A percentile compares a stretch with the other conserved stretches of the same genome.
These are phyloP conservation scores for Leistus spinibarbis DNA, from an alignment of 2,888 invertebrate species.

Conservation along the genomic window DNA sequence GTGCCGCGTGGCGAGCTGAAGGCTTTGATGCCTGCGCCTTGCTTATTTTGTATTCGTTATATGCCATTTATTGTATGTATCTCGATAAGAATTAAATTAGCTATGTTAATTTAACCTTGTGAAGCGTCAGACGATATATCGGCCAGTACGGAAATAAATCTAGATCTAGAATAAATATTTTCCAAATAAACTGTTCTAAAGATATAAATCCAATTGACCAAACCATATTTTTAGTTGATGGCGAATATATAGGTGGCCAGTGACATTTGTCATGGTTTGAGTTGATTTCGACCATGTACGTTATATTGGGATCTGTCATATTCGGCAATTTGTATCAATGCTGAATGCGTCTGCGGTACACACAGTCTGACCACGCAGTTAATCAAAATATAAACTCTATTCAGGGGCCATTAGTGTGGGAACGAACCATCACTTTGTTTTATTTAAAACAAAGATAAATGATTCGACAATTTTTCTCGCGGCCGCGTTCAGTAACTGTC, in stretches of 20 bases:
- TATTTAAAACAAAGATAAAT: slow-evolving; percentile 39
- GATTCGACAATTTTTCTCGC: slow-evolving; percentile 32
- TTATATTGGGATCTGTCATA: slow-evolving; percentile 3
- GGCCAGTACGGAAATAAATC: background rate
- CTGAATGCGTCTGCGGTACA: background rate
- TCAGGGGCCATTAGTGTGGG: slow-evolving; percentile 19
- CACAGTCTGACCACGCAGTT: slow-evolving; percentile 25
- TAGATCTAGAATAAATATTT: background rate
- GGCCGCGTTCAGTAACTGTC: slow-evolving; percentile 29
- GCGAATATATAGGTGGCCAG: background rate
- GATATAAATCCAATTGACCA: background rate
- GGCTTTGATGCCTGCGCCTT: too few species aligned
- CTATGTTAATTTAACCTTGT: too few species aligned
- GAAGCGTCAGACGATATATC: too few species aligned
- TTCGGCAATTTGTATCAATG: slow-evolving; percentile 32
- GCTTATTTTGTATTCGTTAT: too few species aligned
- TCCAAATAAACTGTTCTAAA: background rate
- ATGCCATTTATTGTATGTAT: too few species aligned
- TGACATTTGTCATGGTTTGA: slow-evolving; percentile 16
- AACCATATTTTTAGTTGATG: background rate
- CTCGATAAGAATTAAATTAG: too few species aligned
- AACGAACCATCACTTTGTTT: slow-evolving; percentile 22
- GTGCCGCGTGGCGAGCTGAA: too few species aligned
- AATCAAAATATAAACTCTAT: slow-evolving; percentile 36
- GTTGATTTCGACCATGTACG: slow-evolving; percentile 10